Percentiles rank a stretch among this genome's conserved stretches.
Conservation (phyloP, 2,888 invertebrate species). For the Diplolepis rosae region DNA sequence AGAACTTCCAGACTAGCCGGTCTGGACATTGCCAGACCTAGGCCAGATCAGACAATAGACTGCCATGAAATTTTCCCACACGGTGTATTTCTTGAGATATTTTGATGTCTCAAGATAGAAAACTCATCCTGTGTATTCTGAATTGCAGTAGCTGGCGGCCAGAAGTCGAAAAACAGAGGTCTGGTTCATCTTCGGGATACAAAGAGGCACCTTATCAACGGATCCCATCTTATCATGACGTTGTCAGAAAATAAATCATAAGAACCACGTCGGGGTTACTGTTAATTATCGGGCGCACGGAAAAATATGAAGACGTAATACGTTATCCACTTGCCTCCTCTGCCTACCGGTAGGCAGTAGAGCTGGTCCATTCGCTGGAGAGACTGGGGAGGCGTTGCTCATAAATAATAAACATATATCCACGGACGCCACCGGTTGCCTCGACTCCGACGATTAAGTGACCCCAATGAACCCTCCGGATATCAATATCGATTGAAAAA, state of each 20-base stretch:
- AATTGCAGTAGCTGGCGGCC: constrained; percentile 21
- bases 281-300: constrained; percentile 65
- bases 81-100: too few species aligned
- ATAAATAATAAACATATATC: constrained; percentile 64
- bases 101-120: too few species aligned
- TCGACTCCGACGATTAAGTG: constrained; percentile 41
- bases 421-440: constrained; percentile 63
- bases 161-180: constrained; percentile 12
- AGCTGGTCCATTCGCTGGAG: constrained; percentile 61
- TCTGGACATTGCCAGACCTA: too few species aligned
- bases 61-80: too few species aligned
- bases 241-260: constrained; percentile 63
- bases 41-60: too few species aligned
- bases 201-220: constrained; percentile 55
- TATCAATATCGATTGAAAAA: constrained; percentile 30
- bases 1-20: too few species aligned
- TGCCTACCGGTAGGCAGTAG: constrained; percentile 57
- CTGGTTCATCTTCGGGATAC: constrained; percentile 43
- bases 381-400: constrained; percentile 58
- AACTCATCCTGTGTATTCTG: too few species aligned
- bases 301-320: constrained; percentile 70
- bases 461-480: constrained; percentile 25
- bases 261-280: constrained; percentile 61
- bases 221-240: constrained; percentile 65
- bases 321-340: constrained; percentile 59